Base-by-base conservation (phyloP, 2,113 vertebrate genomes). In the Catagonus wagneri region DNA sequence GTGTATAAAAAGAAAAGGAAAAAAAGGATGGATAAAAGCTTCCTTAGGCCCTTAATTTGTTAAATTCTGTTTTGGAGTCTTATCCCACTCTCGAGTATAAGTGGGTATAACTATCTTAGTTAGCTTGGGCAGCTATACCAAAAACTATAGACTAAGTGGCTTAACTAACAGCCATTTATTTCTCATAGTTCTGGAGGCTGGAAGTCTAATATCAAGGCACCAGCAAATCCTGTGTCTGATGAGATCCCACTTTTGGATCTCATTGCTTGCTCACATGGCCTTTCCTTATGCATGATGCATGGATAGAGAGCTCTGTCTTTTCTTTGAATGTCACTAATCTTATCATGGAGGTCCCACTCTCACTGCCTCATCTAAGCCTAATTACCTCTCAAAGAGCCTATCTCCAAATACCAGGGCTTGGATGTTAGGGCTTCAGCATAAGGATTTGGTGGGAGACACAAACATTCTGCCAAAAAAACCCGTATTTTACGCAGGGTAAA, bases 1-100 rank as follows among this genome's bases (percentile, higher is more conserved):
- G 60, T 94, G 23, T 12, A 10, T 32, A 71, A 34, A 93, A 94
- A 81, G n/a, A 66, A 56, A 89, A 92, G 60, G 44, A 66, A 81
- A 17, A 32, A 90, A 90, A 83, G 6, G 20, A n/a, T 69, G 22
- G 8, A 56, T 68, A 22, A 65, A 88, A 95, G 23, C 36, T 60
- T 90, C 19, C 39, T n/a, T 44, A 8, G 22, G 32, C 13, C n/a
- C 66, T 85, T 83, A 86, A 52, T 92, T 78, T 71, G 34, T 80
- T 86, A 29, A 23, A 81, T 68, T 85, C 13, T 65, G 25, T 5
- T 75, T 92, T 84, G 22, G 72, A 22, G 3, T 1, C 50, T 69
- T 44, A 61, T 27, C n/a, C 11, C 15, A 15, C 56, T 79, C 50
- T 80, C 27, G 79, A 68, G 39, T 68, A 74, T 54, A 58, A 66